Evolutionary conservation across 2,797 vertebrate species (phyloP).

Genomic region (Anguilla pacifica): DNA sequence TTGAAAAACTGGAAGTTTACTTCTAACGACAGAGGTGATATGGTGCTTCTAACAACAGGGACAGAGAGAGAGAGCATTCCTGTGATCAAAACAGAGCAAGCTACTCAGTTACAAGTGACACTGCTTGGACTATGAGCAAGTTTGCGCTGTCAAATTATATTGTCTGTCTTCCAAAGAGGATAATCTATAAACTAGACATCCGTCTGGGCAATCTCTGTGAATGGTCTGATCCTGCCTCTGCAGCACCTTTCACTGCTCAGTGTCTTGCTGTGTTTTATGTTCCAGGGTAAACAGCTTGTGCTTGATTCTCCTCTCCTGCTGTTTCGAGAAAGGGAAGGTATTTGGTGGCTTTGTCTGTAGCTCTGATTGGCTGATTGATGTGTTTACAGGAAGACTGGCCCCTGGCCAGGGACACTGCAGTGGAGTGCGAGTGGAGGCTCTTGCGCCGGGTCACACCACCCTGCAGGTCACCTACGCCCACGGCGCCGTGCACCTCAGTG

Average conservation of each 20-base stretch:
- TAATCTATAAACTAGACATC: too few relatives aligned
- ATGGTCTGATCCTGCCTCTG: background rate
- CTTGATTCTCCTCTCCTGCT: background rate
- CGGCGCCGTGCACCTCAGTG: constrained; percentile 78
- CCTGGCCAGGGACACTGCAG: constrained; percentile 73
- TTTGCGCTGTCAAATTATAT: too few relatives aligned
- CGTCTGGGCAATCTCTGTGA: too few relatives aligned
- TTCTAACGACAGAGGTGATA: too few relatives aligned
- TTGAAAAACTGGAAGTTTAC: too few relatives aligned
- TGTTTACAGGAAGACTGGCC: constrained; percentile 64
- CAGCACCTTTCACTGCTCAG: background rate
- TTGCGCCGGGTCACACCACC: constrained; percentile 77
- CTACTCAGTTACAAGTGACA: too few relatives aligned
- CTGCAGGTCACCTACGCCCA: constrained; percentile 78
- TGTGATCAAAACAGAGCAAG: too few relatives aligned
- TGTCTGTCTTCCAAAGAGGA: too few relatives aligned
- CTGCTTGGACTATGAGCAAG: too few relatives aligned
- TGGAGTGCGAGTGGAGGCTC: constrained; percentile 78
- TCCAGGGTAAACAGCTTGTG: too few relatives aligned
- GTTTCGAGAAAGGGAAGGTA: background rate
- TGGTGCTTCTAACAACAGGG: too few relatives aligned
- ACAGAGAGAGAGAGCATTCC: too few relatives aligned
- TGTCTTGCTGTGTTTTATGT: background rate
- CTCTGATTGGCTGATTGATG: background rate
- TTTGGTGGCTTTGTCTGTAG: background rate